phyloP scores from a whole-genome alignment of 2,797 vertebrate genomes.

The Phrynocephalus guinanensis region DNA sequence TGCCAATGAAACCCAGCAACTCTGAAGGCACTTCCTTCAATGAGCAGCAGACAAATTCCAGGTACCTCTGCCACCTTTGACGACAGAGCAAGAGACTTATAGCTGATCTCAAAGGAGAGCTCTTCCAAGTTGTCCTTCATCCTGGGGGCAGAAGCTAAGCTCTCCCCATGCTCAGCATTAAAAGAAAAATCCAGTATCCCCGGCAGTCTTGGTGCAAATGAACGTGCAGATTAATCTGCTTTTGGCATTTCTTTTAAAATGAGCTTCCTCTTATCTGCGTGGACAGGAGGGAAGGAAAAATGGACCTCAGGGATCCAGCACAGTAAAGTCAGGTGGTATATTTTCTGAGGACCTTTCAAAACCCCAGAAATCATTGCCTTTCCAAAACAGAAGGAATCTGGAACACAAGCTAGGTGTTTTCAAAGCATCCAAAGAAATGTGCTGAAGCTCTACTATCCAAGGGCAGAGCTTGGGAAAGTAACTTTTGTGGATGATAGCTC shows the following conservation, averaged over 20 bases:
- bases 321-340: background rate
- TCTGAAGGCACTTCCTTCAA: background rate
- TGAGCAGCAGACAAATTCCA: background rate
- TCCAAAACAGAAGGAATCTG: too few species aligned
- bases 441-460: too few species aligned
- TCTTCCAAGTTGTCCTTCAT: background rate
- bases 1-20: background rate
- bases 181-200: constrained; percentile 2
- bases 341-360: background rate
- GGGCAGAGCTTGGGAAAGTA: too few species aligned
- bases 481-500: too few species aligned
- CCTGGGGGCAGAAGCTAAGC: background rate
- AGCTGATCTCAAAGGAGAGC: background rate
- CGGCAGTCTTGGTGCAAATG: background rate
- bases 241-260: background rate
- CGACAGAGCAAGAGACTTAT: background rate
- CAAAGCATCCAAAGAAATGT: too few species aligned
- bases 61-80: background rate
- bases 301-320: too few species aligned
- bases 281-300: background rate
- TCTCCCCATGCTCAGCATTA: background rate
- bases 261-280: background rate
- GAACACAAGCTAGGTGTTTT: too few species aligned
- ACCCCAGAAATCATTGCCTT: too few species aligned
- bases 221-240: background rate